Evolutionary conservation across 2,888 invertebrate species (phyloP).

Genomic region (Drosophila bunnanda): DNA sequence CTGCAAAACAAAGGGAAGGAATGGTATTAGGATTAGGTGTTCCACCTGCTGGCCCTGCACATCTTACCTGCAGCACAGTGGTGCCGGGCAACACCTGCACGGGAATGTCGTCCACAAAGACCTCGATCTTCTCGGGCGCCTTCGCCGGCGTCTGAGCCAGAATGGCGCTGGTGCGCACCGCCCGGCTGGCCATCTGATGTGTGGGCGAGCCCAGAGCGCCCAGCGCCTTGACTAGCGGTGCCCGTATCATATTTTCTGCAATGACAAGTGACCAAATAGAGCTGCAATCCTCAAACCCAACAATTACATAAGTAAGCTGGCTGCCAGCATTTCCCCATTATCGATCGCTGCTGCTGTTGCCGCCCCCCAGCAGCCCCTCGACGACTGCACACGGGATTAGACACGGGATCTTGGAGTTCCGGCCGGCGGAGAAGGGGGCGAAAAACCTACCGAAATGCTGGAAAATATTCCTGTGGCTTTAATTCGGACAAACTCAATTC

Average conservation of each 20-base stretch:
- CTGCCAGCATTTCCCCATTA: slow-evolving; percentile 29
- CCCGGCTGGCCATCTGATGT: slow-evolving; percentile 85
- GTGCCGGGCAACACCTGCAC: slow-evolving; percentile 98
- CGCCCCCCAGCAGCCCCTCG: neutral
- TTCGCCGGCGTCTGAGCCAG: slow-evolving; percentile 84
- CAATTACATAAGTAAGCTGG: slow-evolving; percentile 74
- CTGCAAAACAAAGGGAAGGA: slow-evolving; percentile 84
- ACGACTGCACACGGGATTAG: neutral
- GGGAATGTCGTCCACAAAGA: slow-evolving; percentile 98
- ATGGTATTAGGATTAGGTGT: neutral
- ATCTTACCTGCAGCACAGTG: slow-evolving; percentile 94
- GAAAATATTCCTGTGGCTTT: slow-evolving; percentile 75
- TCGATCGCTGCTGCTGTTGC: neutral
- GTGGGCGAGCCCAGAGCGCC: slow-evolving; percentile 84
- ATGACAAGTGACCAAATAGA: slow-evolving; percentile 39
- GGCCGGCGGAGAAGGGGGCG: neutral
- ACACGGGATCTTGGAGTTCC: neutral
- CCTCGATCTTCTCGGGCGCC: slow-evolving; percentile 93
- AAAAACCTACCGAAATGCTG: slow-evolving; percentile 72
- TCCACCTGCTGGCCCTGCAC: neutral
- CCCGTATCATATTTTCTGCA: slow-evolving; percentile 89
- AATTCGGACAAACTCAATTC: slow-evolving; percentile 75
- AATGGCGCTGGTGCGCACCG: slow-evolving; percentile 85
- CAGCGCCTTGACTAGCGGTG: slow-evolving; percentile 89
- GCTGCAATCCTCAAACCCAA: slow-evolving; percentile 49